A percentile compares a stretch with the other conserved stretches of the same genome.
Evolutionary conservation across 2,113 vertebrate species (phyloP).

Genomic region (Trinectes maculatus): DNA sequence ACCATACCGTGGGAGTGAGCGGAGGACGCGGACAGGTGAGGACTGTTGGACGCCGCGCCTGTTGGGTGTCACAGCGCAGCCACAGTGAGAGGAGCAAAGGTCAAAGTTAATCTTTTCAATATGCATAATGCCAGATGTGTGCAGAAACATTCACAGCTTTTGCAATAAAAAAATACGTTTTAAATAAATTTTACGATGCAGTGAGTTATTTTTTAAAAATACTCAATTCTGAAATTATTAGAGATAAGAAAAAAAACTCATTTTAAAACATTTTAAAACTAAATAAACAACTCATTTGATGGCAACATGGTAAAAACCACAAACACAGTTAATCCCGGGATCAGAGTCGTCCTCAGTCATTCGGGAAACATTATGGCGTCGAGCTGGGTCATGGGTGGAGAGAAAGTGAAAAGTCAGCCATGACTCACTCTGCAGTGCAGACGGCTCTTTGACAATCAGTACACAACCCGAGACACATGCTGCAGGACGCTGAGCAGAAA

Average conservation of each 20-base stretch:
- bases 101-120: not conserved
- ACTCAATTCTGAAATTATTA: too few species aligned
- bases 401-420: conserved; percentile 33
- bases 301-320: too few species aligned
- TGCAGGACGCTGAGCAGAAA: conserved; percentile 31
- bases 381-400: not conserved
- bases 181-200: too few species aligned
- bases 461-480: conserved; percentile 42
- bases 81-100: conserved; percentile 17
- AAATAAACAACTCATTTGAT: too few species aligned
- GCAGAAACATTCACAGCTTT: too few species aligned
- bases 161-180: too few species aligned
- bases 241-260: too few species aligned
- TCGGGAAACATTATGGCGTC: conserved; percentile 1
- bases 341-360: conserved; percentile 6
- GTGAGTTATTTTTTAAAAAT: too few species aligned
- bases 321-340: conserved; percentile 2
- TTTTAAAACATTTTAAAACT: too few species aligned
- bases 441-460: conserved; percentile 41
- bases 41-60: conserved; percentile 89
- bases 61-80: conserved; percentile 26
- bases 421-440: conserved; percentile 64
- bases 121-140: not conserved
- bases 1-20: conserved; percentile 88
- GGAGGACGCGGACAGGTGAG: conserved; percentile 88